Evolutionary conservation across 2,113 vertebrate species (phyloP).

Genomic region (Epinephelus lanceolatus): DNA sequence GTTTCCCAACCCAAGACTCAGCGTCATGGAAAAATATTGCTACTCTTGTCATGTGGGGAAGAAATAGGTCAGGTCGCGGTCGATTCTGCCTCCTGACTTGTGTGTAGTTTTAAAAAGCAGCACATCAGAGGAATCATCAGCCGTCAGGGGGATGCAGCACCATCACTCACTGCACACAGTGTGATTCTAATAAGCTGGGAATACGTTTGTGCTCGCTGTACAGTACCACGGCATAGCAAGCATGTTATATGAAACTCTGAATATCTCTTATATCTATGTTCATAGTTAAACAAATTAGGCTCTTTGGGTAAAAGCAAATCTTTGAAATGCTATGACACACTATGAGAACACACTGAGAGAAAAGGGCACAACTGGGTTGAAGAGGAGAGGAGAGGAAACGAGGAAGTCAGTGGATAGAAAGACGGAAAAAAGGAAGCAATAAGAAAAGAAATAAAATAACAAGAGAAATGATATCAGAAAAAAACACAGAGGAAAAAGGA

Average conservation of each 20-base stretch:
- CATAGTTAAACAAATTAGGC: conserved; percentile 2
- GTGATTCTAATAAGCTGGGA: conserved; percentile 41
- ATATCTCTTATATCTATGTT: conserved; percentile 8
- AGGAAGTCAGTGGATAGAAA: background rate
- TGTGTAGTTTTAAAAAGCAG: conserved; percentile 29
- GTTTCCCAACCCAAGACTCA: conserved; percentile 39
- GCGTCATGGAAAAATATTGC: conserved; percentile 34
- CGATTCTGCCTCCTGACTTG: conserved; percentile 43
- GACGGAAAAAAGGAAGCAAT: background rate
- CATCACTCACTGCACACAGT: conserved; percentile 7
- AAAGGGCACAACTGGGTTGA: background rate
- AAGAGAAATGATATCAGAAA: background rate
- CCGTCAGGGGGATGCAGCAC: conserved; percentile 9
- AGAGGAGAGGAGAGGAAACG: background rate
- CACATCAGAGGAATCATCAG: conserved; percentile 40
- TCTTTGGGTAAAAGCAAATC: background rate
- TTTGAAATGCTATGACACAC: conserved; percentile 23
- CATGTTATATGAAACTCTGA: conserved; percentile 12
- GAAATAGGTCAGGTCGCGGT: conserved; percentile 64
- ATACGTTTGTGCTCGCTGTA: conserved; percentile 16
- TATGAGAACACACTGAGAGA: conserved; percentile 5
- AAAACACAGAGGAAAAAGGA: background rate
- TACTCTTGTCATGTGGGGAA: conserved; percentile 52
- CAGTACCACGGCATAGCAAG: conserved; percentile 28
- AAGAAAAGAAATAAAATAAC: background rate